Evolutionary conservation across 2,888 invertebrate genomes (phyloP).

Genomic region (Sarcophaga rosellei): DNA sequence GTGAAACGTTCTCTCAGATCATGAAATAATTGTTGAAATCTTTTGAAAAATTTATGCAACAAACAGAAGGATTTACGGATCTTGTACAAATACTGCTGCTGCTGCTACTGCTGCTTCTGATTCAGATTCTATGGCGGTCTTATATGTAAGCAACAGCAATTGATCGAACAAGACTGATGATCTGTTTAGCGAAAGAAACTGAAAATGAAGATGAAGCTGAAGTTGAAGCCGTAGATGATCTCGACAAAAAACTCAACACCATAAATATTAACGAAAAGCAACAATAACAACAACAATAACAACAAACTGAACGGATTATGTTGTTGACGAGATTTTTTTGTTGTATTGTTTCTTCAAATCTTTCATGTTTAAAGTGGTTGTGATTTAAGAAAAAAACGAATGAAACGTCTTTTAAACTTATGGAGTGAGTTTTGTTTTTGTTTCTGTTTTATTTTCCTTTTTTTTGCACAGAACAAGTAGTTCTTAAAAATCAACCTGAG

Average conservation of each 20-base stretch:
- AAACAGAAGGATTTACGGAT: constrained; percentile 5
- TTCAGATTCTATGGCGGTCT: no score
- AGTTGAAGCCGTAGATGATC: no score
- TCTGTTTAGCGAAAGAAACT: constrained; percentile 48
- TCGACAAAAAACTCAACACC: constrained; percentile 22
- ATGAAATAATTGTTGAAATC: constrained; percentile 28
- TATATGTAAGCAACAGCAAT: constrained; percentile 73
- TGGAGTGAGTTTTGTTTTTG: constrained; percentile 45
- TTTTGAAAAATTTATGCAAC: constrained; percentile 46
- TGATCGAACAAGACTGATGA: constrained; percentile 80
- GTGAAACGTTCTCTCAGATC: background rate
- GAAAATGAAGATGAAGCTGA: background rate
- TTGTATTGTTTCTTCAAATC: background rate
- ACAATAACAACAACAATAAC: constrained; percentile 32
- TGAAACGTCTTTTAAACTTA: constrained; percentile 44
- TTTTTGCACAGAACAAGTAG: constrained; percentile 54
- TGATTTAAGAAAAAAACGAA: constrained; percentile 40
- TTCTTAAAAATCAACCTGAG: background rate
- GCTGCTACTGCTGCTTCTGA: no score
- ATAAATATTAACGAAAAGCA: constrained; percentile 15
- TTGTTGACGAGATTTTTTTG: constrained; percentile 53
- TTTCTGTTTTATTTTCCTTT: background rate
- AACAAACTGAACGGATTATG: constrained; percentile 63
- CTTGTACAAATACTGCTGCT: background rate
- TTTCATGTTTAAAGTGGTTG: constrained; percentile 33